Evolutionary conservation across 2,113 vertebrate species (phyloP), one percentile per base, ranked within the genome.

Genomic region (Heterocephalus glaber): DNA sequence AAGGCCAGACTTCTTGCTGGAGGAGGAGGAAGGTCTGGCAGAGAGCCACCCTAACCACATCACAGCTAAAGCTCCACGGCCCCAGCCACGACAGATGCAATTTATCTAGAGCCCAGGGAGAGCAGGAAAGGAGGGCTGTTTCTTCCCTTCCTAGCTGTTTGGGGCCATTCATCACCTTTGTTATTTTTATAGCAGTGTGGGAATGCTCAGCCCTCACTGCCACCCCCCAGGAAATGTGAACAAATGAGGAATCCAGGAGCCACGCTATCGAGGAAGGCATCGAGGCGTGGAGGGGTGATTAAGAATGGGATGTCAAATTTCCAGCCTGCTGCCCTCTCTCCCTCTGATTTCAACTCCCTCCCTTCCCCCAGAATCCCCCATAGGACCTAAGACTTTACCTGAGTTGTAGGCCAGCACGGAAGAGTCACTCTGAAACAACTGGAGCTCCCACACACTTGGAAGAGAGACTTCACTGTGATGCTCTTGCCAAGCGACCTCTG

Each of bases 161-260:
- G 66, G 95, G 96, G 96, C 96, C 98, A 98, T 98, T 98, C 97
- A 98, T 98, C 98, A 98, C 96, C 97, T 97, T 92, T 86, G 76
- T 98, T 98, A 98, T 98, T 98, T 98, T 98, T 98, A 93, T 92
- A 98, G 81, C 95, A 88, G 88, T n/a, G 70, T 92, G 72, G 68
- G 92, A n/a, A 88, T 19, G 66, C 92, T 90, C 11, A 2, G 58
- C 74, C 87, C 66, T 76, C 84, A 68, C 77, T 8, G 0, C 35
- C 4, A 14, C 26, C 86, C 84, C 41, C 61, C 90, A 93, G 87
- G 94, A 97, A 96, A 97, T 94, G 77, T 74, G 95, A 92, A 82
- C 94, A 93, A 96, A 92, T 68, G 68, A 94, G 56, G 79, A 91
- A 87, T 82, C 72, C 38, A n/a, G 74, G 72, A 91, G 26, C 38